Percentiles rank a stretch among this genome's conserved stretches.
Conservation (phyloP, 2,113 vertebrate species). For the Hystrix cristata region DNA sequence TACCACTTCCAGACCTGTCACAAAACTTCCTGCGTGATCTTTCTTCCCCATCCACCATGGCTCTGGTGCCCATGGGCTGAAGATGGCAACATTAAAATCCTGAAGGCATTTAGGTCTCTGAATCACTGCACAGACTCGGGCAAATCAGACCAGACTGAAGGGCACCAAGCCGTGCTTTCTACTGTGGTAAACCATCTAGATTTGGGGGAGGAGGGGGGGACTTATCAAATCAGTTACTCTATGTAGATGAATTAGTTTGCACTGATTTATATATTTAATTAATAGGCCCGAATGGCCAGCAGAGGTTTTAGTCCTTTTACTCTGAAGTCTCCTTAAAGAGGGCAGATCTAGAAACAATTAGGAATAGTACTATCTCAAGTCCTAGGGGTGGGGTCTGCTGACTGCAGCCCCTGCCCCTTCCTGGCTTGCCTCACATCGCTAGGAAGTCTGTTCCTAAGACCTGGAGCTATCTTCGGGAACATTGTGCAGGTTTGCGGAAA, state of each 20-base stretch:
- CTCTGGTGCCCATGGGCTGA: background rate
- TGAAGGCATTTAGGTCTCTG: background rate
- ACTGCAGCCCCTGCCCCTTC: background rate
- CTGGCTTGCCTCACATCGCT: background rate
- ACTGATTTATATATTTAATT: background rate
- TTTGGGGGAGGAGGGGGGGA: background rate
- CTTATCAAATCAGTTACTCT: background rate
- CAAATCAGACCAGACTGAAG: background rate
- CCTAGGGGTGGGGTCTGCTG: background rate
- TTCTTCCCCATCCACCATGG: background rate
- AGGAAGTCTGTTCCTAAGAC: background rate
- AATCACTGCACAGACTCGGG: background rate
- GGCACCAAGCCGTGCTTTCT: background rate
- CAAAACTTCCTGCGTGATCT: background rate
- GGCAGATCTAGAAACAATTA: background rate
- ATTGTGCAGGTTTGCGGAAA: background rate
- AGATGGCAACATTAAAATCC: background rate
- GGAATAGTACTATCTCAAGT: background rate
- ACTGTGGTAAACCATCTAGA: background rate
- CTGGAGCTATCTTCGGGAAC: background rate
- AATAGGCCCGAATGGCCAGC: background rate
- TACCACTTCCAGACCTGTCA: background rate
- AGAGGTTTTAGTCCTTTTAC: background rate
- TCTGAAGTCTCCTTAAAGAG: background rate
- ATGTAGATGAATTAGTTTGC: background rate